phyloP scores from a whole-genome alignment of 1,140 invertebrate genomes.

The Calephelis virginiensis region DNA sequence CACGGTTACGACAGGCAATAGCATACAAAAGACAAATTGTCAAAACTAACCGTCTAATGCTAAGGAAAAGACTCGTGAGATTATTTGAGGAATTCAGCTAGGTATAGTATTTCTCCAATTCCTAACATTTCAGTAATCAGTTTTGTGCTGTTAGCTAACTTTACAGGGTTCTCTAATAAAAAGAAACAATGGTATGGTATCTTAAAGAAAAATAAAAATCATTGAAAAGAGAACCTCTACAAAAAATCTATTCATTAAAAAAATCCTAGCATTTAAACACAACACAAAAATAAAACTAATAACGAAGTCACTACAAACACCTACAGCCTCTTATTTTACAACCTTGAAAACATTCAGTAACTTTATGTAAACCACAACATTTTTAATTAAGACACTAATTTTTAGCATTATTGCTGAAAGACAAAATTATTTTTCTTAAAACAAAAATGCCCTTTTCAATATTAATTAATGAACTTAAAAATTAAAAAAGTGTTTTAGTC shows the following conservation, averaged over 20 bases:
- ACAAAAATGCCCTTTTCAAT: constrained; percentile 13
- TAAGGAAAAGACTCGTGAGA: too few species aligned
- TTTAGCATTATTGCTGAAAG: constrained; percentile 59
- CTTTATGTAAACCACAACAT: constrained; percentile 60
- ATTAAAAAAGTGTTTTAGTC: constrained; percentile 21
- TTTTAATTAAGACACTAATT: constrained; percentile 67
- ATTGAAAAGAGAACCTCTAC: not conserved
- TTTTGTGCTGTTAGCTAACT: too few species aligned
- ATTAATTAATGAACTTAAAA: constrained; percentile 10
- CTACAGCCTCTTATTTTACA: constrained; percentile 66
- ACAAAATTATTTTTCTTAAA: constrained; percentile 19
- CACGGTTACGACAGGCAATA: too few species aligned
- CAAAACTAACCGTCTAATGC: too few species aligned
- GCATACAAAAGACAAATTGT: too few species aligned
- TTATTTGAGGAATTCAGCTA: too few species aligned
- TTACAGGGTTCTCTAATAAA: too few species aligned
- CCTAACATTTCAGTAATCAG: too few species aligned
- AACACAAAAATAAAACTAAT: not conserved
- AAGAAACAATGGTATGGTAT: too few species aligned
- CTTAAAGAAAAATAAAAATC: too few species aligned
- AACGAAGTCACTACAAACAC: constrained; percentile 29
- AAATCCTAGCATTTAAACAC: not conserved
- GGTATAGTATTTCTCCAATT: too few species aligned
- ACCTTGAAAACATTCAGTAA: constrained; percentile 57
- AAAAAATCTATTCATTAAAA: not conserved